phyloP scores from a whole-genome alignment of 2,888 invertebrate genomes.

The Dryococelus australis region DNA sequence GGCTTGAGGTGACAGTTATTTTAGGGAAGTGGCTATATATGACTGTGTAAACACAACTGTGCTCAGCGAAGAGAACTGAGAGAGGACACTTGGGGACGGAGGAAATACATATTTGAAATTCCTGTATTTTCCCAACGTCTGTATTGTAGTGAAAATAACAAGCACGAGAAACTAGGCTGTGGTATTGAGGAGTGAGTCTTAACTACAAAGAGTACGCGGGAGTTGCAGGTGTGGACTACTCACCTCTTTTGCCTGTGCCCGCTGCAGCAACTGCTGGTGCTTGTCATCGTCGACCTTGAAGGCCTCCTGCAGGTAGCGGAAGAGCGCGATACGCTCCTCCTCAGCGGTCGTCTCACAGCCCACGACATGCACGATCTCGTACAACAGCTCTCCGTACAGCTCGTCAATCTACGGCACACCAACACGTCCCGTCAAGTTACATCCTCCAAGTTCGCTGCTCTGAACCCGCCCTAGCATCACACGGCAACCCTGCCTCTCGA shows the following conservation, averaged over 20 bases:
- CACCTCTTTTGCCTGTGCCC: constrained; percentile 76
- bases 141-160: too few species aligned
- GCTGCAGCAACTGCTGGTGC: constrained; percentile 74
- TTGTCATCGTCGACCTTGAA: constrained; percentile 79
- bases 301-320: constrained; percentile 81
- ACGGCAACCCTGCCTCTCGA: constrained; percentile 66
- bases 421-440: constrained; percentile 86
- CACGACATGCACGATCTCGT: constrained; percentile 84
- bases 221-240: too few species aligned
- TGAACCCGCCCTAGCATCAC: constrained; percentile 73
- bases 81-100: too few species aligned
- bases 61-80: too few species aligned
- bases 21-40: too few species aligned
- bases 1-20: too few species aligned
- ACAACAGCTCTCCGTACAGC: constrained; percentile 83
- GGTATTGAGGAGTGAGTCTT: too few species aligned
- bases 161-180: too few species aligned
- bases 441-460: constrained; percentile 83
- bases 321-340: constrained; percentile 71
- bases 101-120: too few species aligned
- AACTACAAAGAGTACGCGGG: too few species aligned
- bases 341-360: constrained; percentile 79
- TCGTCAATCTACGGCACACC: constrained; percentile 79
- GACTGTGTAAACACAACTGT: too few species aligned
- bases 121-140: too few species aligned